Conservation (phyloP, 1,140 invertebrate species). For the Lithobius niger region DNA sequence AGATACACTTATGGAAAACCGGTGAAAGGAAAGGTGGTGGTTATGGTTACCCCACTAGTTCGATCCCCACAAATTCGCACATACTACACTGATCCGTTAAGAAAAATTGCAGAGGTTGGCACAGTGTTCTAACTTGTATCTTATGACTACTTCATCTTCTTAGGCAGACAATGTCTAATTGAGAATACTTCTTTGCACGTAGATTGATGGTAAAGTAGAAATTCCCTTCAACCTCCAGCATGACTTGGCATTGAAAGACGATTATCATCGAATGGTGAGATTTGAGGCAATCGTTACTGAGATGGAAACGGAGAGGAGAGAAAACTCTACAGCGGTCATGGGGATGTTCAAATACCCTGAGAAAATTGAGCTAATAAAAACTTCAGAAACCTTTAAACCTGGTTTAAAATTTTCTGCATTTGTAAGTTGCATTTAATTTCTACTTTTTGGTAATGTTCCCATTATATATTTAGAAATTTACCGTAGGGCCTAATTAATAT, state of each 20-base stretch:
- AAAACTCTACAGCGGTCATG: conserved; percentile 59
- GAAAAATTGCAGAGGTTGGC: conserved; percentile 8
- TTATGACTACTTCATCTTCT: conserved; percentile 12
- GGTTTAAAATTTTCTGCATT: conserved; percentile 66
- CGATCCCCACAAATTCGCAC: conserved; percentile 3
- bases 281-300: conserved; percentile 70
- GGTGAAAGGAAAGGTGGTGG: conserved; percentile 41
- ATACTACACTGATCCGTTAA: conserved; percentile 17
- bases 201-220: conserved; percentile 59
- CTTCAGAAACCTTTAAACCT: conserved; percentile 72
- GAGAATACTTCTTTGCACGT: conserved; percentile 30
- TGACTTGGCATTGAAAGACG: conserved; percentile 50
- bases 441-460: no score
- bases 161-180: conserved; percentile 30
- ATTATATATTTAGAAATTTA: conserved; percentile 24
- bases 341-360: conserved; percentile 66
- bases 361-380: conserved; percentile 53
- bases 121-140: neutral
- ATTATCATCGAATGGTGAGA: conserved; percentile 56
- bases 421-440: conserved; percentile 37
- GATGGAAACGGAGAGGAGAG: conserved; percentile 56
- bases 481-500: neutral
- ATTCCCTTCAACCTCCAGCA: conserved; percentile 59
- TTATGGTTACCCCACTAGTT: conserved; percentile 22
- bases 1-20: conserved; percentile 61